Evolutionary conservation across 1,140 invertebrate genomes (phyloP), one percentile per base, ranked within the genome.

Genomic region (Amyelois transitella): DNA sequence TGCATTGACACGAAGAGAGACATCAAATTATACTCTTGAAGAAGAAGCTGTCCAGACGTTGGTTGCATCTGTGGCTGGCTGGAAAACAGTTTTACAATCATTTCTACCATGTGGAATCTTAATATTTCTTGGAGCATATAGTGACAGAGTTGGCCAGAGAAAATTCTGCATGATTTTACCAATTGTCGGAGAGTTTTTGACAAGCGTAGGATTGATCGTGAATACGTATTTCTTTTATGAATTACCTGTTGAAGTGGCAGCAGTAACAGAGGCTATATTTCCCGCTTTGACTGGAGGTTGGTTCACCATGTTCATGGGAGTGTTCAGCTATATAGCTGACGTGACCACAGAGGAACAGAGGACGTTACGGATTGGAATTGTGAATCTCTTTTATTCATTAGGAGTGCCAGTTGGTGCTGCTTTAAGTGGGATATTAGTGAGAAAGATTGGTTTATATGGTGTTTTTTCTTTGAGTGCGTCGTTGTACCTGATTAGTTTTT

Each of bases 321-420:
- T 95, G 24, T 97, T 97, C 77, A 96, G 95, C 76, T 97, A 96
- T 69, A 94, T 97, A 38, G 94, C 92, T 0, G 95, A 97, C 75
- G 93, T 96, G 6, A 96, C 96, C 0, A 93, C 92, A 5, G 91
- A 94, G 51, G 92, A 95, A 76, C 93, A 92, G 55, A 91, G 96
- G 56, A 97, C 96, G 0, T 88, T 95, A 10, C 81, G 96, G 54
- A 95, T 97, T 60, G 95, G 95, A 12, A 92, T 97, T 21, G 92
- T 95, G 58, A 97, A 95, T 81, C 90, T 95, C 5, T 95, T 95
- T 69, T 92, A 94, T 67, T 95, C 94, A 0, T 85, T 96, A 47
- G 94, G 94, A 43, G 92, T 95, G 55, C 95, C 95, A 0, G 92
- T 96, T 10, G 94, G 94, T 22, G 92, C 94, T 73, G 93, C 94